phyloP scores from a whole-genome alignment of 1,140 invertebrate species.

The Hydropsyche tenuis region DNA sequence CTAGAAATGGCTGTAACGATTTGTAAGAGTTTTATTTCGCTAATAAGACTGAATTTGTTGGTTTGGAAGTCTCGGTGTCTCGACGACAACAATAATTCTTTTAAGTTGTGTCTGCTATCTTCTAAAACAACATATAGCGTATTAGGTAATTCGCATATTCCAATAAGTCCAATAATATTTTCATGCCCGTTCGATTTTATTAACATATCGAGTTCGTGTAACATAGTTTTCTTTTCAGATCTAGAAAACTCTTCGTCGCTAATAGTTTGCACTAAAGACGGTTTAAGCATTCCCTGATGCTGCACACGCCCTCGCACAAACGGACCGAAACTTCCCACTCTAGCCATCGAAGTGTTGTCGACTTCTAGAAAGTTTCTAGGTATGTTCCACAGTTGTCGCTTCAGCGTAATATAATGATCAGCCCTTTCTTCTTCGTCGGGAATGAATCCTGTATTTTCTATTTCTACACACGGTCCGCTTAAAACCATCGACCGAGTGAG shows the following conservation, averaged over 20 bases:
- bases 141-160: conserved; percentile 78
- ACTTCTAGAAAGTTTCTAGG: conserved; percentile 73
- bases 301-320: conserved; percentile 72
- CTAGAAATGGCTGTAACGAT: conserved; percentile 66
- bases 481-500: conserved; percentile 60
- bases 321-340: conserved; percentile 77
- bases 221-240: conserved; percentile 70
- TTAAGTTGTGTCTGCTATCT: conserved; percentile 69
- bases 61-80: conserved; percentile 67
- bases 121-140: conserved; percentile 75
- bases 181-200: conserved; percentile 72
- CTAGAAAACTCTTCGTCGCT: conserved; percentile 67
- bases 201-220: conserved; percentile 76
- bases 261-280: conserved; percentile 57
- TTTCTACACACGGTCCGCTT: conserved; percentile 62
- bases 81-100: conserved; percentile 71
- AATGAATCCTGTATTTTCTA: conserved; percentile 74
- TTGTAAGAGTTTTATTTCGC: conserved; percentile 67
- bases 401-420: conserved; percentile 76
- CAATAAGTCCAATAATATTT: conserved; percentile 76
- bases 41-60: conserved; percentile 68
- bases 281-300: conserved; percentile 60
- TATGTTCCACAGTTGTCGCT: conserved; percentile 75
- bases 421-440: conserved; percentile 74
- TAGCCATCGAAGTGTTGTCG: conserved; percentile 70